Conservation (phyloP, 53 echinoderm and acorn worm species). For the Henricia sp. region DNA sequence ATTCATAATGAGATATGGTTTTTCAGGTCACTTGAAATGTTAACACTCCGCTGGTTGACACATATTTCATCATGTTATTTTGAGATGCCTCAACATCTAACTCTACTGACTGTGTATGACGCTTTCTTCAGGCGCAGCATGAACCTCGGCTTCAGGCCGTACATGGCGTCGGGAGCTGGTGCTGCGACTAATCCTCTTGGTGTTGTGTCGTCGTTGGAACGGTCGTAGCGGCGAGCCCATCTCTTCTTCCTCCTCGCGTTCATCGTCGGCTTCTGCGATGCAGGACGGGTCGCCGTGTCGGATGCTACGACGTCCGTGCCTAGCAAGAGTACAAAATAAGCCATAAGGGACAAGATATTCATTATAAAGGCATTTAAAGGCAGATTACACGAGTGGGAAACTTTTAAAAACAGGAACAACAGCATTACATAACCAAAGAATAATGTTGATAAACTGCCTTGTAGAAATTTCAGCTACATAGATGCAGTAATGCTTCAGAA, state of each 20-base stretch:
- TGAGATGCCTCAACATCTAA: too few relatives aligned
- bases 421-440: too few relatives aligned
- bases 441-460: too few relatives aligned
- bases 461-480: not conserved
- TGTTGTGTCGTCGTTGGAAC: constrained; percentile 88
- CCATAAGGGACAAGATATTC: not conserved
- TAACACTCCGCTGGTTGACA: not conserved
- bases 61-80: not conserved
- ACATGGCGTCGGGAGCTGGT: constrained; percentile 81
- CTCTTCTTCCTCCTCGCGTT: constrained; percentile 69
- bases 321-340: too few relatives aligned
- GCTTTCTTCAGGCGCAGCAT: constrained; percentile 55
- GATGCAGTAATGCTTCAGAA: not conserved
- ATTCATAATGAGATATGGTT: not conserved
- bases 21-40: too few relatives aligned
- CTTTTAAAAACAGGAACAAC: too few relatives aligned
- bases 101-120: constrained; percentile 46
- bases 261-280: constrained; percentile 84
- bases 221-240: constrained; percentile 74
- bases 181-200: constrained; percentile 84
- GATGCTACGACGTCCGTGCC: constrained; percentile 49
- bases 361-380: too few relatives aligned
- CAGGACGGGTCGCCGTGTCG: constrained; percentile 74
- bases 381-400: too few relatives aligned
- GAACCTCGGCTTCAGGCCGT: constrained; percentile 56